phyloP scores from a whole-genome alignment of 2,113 vertebrate species.

The Apteryx mantelli region DNA sequence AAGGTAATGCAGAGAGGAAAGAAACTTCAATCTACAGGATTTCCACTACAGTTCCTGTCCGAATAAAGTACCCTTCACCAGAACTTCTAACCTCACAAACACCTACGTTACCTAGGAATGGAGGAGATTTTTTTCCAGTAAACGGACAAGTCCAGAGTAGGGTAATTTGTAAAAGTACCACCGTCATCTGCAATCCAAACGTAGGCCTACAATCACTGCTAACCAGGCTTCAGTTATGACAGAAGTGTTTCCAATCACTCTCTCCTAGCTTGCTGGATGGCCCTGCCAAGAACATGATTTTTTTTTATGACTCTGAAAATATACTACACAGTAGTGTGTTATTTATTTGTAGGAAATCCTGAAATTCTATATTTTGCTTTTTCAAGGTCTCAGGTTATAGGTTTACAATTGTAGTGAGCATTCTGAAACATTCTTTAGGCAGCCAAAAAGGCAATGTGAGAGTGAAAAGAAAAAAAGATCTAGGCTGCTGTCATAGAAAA shows the following conservation, averaged over 20 bases:
- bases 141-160: constrained; percentile 24
- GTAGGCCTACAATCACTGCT: constrained; percentile 72
- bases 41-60: not conserved
- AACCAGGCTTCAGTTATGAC: constrained; percentile 74
- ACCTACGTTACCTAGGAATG: not conserved
- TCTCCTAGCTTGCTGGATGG: not conserved
- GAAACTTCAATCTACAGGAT: not conserved
- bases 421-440: not conserved
- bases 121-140: not conserved
- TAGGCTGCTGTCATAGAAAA: not conserved
- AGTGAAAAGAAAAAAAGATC: not conserved
- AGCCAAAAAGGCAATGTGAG: not conserved
- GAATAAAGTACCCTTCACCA: not conserved
- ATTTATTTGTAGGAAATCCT: constrained; percentile 14
- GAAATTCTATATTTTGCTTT: not conserved
- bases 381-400: not conserved
- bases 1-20: not conserved
- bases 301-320: constrained; percentile 48
- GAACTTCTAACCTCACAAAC: not conserved
- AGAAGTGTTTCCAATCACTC: constrained; percentile 70
- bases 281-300: constrained; percentile 51
- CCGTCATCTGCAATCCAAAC: constrained; percentile 79
- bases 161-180: constrained; percentile 76
- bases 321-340: constrained; percentile 11
- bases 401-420: not conserved